These are phyloP conservation scores for Liparis tanakae DNA, from an alignment of 2,797 vertebrate species.

Conservation along the genomic window DNA sequence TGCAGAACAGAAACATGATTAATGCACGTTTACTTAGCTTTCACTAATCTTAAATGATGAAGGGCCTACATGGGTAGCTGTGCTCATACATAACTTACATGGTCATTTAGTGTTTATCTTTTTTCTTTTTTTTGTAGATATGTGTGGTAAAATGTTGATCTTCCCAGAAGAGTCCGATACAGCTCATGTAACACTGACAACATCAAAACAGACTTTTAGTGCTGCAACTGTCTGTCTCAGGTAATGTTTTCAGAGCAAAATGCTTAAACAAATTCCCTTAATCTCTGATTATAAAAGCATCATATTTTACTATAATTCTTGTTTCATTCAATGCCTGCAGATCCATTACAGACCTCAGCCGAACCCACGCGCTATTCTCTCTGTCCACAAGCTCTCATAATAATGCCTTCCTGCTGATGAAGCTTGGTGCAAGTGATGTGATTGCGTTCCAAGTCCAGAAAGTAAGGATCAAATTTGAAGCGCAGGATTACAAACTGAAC, in stretches of 20 bases:
- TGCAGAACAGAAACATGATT: neutral
- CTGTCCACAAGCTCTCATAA: neutral
- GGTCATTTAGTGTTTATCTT: neutral
- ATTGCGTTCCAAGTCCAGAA: neutral
- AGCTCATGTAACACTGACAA: constrained; percentile 46
- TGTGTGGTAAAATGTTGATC: constrained; percentile 57
- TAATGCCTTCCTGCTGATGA: constrained; percentile 59
- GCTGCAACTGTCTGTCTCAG: constrained; percentile 66
- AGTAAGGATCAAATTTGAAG: rapidly evolving
- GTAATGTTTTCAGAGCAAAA: constrained; percentile 16
- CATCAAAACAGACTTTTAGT: constrained; percentile 30
- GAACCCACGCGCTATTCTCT: constrained; percentile 65
- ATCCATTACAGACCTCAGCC: constrained; percentile 55
- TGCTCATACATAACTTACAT: neutral
- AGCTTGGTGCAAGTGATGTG: neutral
- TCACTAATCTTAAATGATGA: neutral
- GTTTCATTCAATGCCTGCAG: constrained; percentile 10
- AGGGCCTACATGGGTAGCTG: neutral
- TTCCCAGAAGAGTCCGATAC: constrained; percentile 61
- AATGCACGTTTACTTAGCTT: neutral
- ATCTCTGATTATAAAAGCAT: neutral
- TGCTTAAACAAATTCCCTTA: neutral
- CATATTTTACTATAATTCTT: neutral
- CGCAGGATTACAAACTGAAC: neutral
- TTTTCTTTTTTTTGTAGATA: constrained; percentile 46